These are phyloP conservation scores for Platorchestia sp. DNA, from an alignment of 1,140 invertebrate species.

Conservation along the genomic window DNA sequence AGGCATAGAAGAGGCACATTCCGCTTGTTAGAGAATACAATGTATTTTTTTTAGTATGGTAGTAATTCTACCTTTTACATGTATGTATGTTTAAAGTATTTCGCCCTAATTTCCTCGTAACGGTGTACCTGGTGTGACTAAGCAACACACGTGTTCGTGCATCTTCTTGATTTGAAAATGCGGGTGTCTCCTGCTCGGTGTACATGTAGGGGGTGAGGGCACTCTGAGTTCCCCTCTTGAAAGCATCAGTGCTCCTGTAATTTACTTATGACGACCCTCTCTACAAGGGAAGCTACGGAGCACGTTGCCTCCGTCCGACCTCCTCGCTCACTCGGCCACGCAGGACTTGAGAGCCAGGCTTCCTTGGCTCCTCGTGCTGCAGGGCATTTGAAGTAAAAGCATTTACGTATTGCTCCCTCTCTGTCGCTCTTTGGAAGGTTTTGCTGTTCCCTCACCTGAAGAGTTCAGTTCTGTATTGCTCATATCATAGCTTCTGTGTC, in stretches of 20 bases:
- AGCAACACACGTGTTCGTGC: too few species aligned
- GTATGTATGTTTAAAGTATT: too few species aligned
- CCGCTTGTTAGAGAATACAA: too few species aligned
- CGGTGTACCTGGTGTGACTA: too few species aligned
- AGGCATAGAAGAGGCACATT: too few species aligned
- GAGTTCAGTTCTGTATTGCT: background rate
- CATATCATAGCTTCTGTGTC: background rate
- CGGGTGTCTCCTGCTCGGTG: background rate
- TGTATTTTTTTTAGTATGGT: too few species aligned
- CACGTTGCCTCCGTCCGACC: background rate
- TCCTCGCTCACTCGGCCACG: background rate
- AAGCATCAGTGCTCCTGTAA: conserved; percentile 6
- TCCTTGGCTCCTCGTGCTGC: background rate
- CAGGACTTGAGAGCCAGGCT: background rate
- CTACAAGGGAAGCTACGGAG: background rate
- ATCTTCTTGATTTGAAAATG: background rate
- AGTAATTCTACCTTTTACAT: too few species aligned
- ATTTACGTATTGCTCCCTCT: background rate
- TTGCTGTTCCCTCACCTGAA: background rate
- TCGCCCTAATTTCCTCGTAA: too few species aligned
- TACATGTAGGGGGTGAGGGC: too few species aligned
- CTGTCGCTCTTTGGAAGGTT: background rate
- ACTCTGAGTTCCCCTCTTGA: background rate
- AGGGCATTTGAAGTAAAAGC: background rate
- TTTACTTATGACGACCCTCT: conserved; percentile 7